phyloP scores from a whole-genome alignment of 1,140 invertebrate species.

The Venturia canescens region DNA sequence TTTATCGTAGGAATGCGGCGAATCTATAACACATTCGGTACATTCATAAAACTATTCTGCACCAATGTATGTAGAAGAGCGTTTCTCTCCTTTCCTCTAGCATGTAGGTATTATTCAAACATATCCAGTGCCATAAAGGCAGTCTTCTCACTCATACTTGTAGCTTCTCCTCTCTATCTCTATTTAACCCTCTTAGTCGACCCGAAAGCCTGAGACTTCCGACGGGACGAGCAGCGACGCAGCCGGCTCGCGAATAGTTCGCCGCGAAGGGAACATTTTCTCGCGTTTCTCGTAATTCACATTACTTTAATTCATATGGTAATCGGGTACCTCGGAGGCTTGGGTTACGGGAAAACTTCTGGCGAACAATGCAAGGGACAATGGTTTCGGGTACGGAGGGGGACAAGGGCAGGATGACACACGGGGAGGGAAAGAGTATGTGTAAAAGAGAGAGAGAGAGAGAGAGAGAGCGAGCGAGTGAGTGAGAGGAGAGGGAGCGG shows the following conservation, averaged over 20 bases:
- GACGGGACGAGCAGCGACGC: background rate
- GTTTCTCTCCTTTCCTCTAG: background rate
- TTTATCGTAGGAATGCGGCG: no score
- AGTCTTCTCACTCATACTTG: background rate
- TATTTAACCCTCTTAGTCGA: background rate
- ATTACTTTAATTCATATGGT: conserved; percentile 77
- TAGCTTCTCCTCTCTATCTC: background rate
- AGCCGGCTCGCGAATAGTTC: background rate
- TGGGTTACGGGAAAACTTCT: conserved; percentile 71
- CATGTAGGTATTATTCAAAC: background rate
- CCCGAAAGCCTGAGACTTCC: conserved; percentile 16
- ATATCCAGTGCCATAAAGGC: background rate
- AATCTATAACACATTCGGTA: no score
- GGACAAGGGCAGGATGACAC: conserved; percentile 45
- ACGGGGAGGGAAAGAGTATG: conserved; percentile 31
- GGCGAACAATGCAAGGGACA: conserved; percentile 71
- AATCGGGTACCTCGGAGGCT: conserved; percentile 65
- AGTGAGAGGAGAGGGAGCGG: conserved; percentile 1
- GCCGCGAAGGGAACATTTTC: background rate
- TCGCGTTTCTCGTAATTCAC: conserved; percentile 67
- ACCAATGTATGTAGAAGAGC: no score
- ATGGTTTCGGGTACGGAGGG: conserved; percentile 57
- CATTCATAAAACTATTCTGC: no score
- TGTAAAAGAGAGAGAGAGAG: conserved; percentile 23
- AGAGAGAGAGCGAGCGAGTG: no score